Evolutionary conservation across 2,888 invertebrate species (phyloP).

Genomic region (Argyra leucocephala): DNA sequence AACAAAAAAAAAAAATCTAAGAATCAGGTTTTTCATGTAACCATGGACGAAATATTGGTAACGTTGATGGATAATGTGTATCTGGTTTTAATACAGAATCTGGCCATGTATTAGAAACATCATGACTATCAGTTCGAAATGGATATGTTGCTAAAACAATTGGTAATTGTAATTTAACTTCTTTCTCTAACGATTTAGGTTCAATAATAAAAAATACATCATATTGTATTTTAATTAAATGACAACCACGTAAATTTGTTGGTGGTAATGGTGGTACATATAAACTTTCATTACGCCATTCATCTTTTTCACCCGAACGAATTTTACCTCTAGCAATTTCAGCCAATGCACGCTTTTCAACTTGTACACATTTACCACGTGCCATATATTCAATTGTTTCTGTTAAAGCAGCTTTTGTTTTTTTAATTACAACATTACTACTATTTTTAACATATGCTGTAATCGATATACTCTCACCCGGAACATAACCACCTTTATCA

Average conservation of each 20-base stretch:
- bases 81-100: slow-evolving; percentile 63
- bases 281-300: slow-evolving; percentile 79
- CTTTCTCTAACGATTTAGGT: slow-evolving; percentile 84
- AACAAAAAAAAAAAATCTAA: background rate
- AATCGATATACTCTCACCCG: slow-evolving; percentile 83
- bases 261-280: slow-evolving; percentile 91
- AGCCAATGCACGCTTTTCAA: slow-evolving; percentile 77
- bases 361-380: slow-evolving; percentile 74
- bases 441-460: slow-evolving; percentile 76
- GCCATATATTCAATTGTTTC: slow-evolving; percentile 82
- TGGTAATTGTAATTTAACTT: slow-evolving; percentile 82
- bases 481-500: slow-evolving; percentile 88
- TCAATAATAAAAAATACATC: slow-evolving; percentile 86
- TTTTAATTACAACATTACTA: slow-evolving; percentile 74
- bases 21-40: slow-evolving; percentile 54
- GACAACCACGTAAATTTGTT: slow-evolving; percentile 86
- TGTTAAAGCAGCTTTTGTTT: slow-evolving; percentile 75
- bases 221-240: slow-evolving; percentile 85
- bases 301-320: slow-evolving; percentile 67
- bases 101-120: slow-evolving; percentile 48
- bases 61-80: slow-evolving; percentile 84
- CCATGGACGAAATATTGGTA: slow-evolving; percentile 87
- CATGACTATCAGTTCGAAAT: slow-evolving; percentile 56
- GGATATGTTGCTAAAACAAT: slow-evolving; percentile 89
- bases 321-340: slow-evolving; percentile 70